Evolutionary conservation across 2,888 invertebrate genomes (phyloP).

Genomic region (Lottia scabra): DNA sequence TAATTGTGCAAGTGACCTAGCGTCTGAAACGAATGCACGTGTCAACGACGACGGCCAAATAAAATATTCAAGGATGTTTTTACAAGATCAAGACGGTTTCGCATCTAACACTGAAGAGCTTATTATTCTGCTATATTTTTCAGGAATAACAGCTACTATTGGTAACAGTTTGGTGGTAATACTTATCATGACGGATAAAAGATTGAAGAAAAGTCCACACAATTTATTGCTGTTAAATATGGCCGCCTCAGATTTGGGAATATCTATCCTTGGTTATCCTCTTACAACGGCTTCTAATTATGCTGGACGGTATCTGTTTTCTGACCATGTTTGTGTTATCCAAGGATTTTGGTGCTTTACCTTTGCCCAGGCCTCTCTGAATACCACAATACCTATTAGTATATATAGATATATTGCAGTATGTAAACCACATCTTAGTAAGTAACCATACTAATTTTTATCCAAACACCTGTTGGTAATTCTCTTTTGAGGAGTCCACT

Average conservation of each 20-base stretch:
- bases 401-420: constrained; percentile 38
- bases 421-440: constrained; percentile 34
- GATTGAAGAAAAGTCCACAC: constrained; percentile 22
- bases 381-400: constrained; percentile 34
- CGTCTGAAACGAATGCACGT: too few relatives aligned
- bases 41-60: too few relatives aligned
- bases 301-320: constrained; percentile 31
- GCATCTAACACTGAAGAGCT: too few relatives aligned
- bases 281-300: constrained; percentile 30
- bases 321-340: constrained; percentile 27
- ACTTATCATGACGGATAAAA: constrained; percentile 15
- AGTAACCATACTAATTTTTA: constrained; percentile 13
- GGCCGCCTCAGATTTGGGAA: constrained; percentile 37
- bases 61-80: too few relatives aligned
- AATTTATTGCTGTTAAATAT: constrained; percentile 37
- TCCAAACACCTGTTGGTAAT: too few relatives aligned
- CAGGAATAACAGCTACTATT: constrained; percentile 19
- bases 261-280: constrained; percentile 37
- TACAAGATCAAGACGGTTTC: too few relatives aligned
- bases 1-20: too few relatives aligned
- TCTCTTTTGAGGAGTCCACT: too few relatives aligned
- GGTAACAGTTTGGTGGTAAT: constrained; percentile 22
- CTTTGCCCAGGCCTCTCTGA: constrained; percentile 33
- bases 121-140: not conserved
- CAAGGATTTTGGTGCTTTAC: constrained; percentile 36